Evolutionary conservation across 1,140 invertebrate species (phyloP), one percentile per base, ranked within the genome.

Genomic region (Listronotus bonariensis): DNA sequence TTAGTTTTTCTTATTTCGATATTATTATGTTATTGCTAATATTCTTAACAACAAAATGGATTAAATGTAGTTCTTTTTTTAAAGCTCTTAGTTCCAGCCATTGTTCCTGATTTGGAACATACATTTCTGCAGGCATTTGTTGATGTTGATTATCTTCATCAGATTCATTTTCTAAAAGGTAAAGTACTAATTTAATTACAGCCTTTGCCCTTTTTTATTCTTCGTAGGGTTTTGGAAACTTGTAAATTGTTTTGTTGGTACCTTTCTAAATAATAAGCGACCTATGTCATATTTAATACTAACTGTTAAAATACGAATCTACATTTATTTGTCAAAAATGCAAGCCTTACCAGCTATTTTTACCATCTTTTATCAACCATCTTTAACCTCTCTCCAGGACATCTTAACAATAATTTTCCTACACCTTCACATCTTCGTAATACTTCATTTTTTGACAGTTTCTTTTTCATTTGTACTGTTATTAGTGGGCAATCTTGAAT

Each of bases 91-190:
- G 77, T 62, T 90, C 87, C 4, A 93, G 80, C 92, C 91, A 93
- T 70, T 92, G 88, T 76, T 92, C 88, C 78, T 93, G 91, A 78
- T 93, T 92, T 0, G 92, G 90, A 0, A 93, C 91, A 72, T 92
- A 93, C 92, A 93, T 93, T 79, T 93, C 91, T 0, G 91, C 89
- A 0, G 91, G 92, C 84, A 93, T 86, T 68, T 83, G 76, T 32
- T 84, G 82, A 26, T 61, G 17, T 10, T 53, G 12, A 38, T 5
- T 48, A 49, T 79, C 77, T 57, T 67, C 71, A 8, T 69, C 69
- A 17, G 46, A 43, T 18, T 68, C 61, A 26, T 26, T 26, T n/a
- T 64, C 59, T 40, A 34, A 10, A 43, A 60, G 68, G 68, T 41
- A 58, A 70, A 68, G 18, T 42, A 48, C 49, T 59, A 48, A 38